Evolutionary conservation across 2,113 vertebrate genomes (phyloP).

Genomic region (Brachyhypopomus occidentalis): DNA sequence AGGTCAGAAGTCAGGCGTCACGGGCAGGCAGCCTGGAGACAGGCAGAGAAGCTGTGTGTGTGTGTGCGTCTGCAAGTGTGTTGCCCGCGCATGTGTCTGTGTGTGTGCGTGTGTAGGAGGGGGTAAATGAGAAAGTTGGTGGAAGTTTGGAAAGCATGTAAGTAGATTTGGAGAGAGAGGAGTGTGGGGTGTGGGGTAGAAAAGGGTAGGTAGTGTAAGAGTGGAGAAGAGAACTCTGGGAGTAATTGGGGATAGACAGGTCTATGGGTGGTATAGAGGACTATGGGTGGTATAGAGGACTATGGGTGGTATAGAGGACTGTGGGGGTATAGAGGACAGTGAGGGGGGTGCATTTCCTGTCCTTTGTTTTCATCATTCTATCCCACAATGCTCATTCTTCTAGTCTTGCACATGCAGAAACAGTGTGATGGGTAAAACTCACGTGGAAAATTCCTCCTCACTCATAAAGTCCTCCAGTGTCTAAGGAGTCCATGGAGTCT

Average conservation of each 20-base stretch:
- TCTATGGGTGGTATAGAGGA: background rate
- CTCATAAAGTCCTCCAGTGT: slow-evolving; percentile 1
- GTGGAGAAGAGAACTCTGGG: too few species aligned
- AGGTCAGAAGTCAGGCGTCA: slow-evolving; percentile 21
- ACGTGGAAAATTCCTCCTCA: slow-evolving; percentile 14
- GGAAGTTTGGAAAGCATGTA: too few species aligned
- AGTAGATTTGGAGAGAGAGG: background rate
- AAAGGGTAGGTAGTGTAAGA: too few species aligned
- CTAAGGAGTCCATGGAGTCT: background rate
- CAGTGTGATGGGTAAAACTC: background rate
- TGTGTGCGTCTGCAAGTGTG: background rate
- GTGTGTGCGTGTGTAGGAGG: background rate
- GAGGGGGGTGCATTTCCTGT: slow-evolving; percentile 24
- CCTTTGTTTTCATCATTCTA: slow-evolving; percentile 27
- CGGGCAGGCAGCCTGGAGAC: background rate
- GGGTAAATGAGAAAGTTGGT: background rate
- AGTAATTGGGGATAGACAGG: background rate
- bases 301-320: background rate
- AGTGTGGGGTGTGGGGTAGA: background rate
- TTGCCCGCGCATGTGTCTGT: background rate
- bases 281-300: background rate
- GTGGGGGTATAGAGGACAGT: background rate
- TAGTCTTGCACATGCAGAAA: slow-evolving; percentile 7
- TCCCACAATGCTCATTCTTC: slow-evolving; percentile 33
- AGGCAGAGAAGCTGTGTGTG: background rate